A percentile compares a stretch with the other conserved stretches of the same genome.
Evolutionary conservation across 2,113 vertebrate species (phyloP).

Genomic region (Papio anubis): DNA sequence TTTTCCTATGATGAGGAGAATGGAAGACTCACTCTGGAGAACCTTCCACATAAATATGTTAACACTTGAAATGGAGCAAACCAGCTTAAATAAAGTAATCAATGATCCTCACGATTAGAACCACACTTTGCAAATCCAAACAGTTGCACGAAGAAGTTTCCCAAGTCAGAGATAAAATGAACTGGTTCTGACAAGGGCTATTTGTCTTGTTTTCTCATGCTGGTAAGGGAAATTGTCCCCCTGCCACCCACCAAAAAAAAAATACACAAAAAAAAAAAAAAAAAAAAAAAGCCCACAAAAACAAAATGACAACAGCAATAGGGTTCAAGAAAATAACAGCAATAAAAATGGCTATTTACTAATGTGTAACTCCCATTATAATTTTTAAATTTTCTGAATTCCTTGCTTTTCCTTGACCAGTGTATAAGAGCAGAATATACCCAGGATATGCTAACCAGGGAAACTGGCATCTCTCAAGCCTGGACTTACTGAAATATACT

Average conservation of each 20-base stretch:
- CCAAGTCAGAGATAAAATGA: neutral
- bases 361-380: neutral
- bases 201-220: neutral
- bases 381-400: neutral
- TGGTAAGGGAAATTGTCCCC: neutral
- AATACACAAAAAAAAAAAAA: neutral
- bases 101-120: neutral
- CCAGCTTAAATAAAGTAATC: neutral
- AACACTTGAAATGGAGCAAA: neutral
- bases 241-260: neutral
- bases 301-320: neutral
- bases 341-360: neutral
- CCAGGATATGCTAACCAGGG: neutral
- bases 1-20: neutral
- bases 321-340: neutral
- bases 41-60: neutral
- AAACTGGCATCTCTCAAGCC: neutral
- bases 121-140: neutral
- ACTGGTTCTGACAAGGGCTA: neutral
- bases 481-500: neutral
- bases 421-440: neutral
- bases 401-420: neutral
- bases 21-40: neutral
- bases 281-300: neutral
- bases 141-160: neutral